A percentile compares a stretch with the other conserved stretches of the same genome.
phyloP scores from a whole-genome alignment of 2,888 invertebrate genomes.

The Drosophila cyrtoloma region DNA sequence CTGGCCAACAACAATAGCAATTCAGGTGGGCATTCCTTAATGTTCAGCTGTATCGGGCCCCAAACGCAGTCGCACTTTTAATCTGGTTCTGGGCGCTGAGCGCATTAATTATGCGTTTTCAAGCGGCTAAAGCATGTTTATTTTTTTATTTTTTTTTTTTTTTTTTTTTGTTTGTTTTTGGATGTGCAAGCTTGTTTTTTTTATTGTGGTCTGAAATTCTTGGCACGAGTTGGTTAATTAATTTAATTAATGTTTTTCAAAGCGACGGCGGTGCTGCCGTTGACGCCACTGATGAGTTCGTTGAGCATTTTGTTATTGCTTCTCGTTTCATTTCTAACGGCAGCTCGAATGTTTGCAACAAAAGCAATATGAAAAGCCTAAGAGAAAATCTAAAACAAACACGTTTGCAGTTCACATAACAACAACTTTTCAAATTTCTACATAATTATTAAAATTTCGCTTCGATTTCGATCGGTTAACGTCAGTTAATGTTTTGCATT shows the following conservation, averaged over 20 bases:
- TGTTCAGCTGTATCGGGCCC: conserved; percentile 12
- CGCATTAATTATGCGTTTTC: conserved; percentile 80
- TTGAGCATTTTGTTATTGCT: conserved; percentile 32
- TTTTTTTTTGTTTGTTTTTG: conserved; percentile 35
- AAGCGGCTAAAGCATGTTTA: conserved; percentile 53
- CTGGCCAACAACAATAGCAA: conserved; percentile 8
- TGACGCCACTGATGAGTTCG: conserved; percentile 62
- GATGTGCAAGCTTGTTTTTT: conserved; percentile 31
- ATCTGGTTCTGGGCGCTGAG: conserved; percentile 77
- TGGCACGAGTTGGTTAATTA: conserved; percentile 80
- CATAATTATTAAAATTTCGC: conserved; percentile 49
- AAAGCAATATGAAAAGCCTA: conserved; percentile 40
- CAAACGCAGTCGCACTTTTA: conserved; percentile 61
- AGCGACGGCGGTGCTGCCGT: conserved; percentile 61
- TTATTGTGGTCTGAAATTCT: conserved; percentile 58
- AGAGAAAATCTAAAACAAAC: conserved; percentile 28
- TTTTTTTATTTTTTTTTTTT: neutral
- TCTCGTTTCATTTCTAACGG: conserved; percentile 61
- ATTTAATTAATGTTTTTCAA: conserved; percentile 80
- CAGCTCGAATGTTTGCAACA: conserved; percentile 58
- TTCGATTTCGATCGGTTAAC: conserved; percentile 47
- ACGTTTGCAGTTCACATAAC: conserved; percentile 30
- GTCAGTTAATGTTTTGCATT: conserved; percentile 26
- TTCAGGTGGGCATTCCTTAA: conserved; percentile 5
- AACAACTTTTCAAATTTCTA: conserved; percentile 30